phyloP scores from a whole-genome alignment of 2,888 invertebrate species.

The Lepidocyrtinus sp. region DNA sequence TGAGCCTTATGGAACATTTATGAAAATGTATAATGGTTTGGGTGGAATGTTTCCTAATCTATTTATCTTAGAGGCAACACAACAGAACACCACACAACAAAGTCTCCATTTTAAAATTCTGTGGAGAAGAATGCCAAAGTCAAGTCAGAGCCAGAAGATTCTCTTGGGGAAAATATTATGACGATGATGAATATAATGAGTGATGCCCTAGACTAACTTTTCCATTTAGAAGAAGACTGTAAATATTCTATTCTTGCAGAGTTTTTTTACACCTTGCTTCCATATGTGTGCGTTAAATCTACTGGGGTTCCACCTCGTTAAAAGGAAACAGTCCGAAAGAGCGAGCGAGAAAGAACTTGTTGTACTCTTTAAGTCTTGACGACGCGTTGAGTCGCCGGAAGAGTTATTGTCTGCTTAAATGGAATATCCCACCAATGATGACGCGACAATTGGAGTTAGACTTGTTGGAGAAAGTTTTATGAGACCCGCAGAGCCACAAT shows the following conservation, averaged over 20 bases:
- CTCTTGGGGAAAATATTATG: no score
- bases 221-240: background rate
- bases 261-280: background rate
- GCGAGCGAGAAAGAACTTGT: no score
- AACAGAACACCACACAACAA: no score
- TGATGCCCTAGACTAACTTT: background rate
- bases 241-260: background rate
- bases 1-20: conserved; percentile 10
- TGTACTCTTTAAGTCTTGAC: background rate
- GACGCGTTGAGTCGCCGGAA: background rate
- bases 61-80: background rate
- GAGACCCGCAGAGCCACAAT: background rate
- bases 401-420: conserved; percentile 12
- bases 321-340: no score
- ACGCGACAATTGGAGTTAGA: background rate
- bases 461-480: conserved; percentile 7
- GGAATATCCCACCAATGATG: background rate
- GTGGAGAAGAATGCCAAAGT: no score
- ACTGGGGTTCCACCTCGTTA: no score
- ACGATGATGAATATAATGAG: no score
- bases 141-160: no score
- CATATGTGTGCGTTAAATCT: background rate
- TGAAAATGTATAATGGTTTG: background rate
- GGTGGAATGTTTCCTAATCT: background rate
- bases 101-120: no score